phyloP scores from a whole-genome alignment of 2,797 vertebrate species.

The Acropternis orthonyx region DNA sequence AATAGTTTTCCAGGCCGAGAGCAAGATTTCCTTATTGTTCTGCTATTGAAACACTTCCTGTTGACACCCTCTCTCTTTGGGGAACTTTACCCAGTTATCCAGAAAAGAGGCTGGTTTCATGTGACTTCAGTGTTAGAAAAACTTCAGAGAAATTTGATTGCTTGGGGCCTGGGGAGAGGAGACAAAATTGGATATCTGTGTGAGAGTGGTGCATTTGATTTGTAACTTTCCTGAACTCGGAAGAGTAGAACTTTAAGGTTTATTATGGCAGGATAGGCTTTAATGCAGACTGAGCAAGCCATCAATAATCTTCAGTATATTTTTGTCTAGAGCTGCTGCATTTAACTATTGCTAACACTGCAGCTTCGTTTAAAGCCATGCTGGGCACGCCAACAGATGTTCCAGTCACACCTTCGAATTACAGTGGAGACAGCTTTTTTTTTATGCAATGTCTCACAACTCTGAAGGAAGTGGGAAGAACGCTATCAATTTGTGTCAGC shows the following conservation, averaged over 20 bases:
- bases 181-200: not conserved
- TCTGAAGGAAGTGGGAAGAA: not conserved
- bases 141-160: not conserved
- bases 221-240: not conserved
- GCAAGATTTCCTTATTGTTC: constrained; percentile 9
- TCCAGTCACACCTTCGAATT: constrained; percentile 14
- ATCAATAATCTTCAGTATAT: not conserved
- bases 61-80: not conserved
- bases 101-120: not conserved
- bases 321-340: not conserved
- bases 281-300: not conserved
- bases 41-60: constrained; percentile 9
- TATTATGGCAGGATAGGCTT: not conserved
- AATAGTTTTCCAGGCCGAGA: not conserved
- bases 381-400: not conserved
- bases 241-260: not conserved
- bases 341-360: not conserved
- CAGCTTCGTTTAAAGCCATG: not conserved
- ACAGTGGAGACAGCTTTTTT: not conserved
- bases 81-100: not conserved
- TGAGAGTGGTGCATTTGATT: not conserved
- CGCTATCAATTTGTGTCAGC: not conserved
- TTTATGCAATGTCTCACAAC: not conserved
- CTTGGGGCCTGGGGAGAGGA: not conserved
- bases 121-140: not conserved